Base-by-base conservation (phyloP, 1,140 invertebrate species). In the Potamilus streckersoni region DNA sequence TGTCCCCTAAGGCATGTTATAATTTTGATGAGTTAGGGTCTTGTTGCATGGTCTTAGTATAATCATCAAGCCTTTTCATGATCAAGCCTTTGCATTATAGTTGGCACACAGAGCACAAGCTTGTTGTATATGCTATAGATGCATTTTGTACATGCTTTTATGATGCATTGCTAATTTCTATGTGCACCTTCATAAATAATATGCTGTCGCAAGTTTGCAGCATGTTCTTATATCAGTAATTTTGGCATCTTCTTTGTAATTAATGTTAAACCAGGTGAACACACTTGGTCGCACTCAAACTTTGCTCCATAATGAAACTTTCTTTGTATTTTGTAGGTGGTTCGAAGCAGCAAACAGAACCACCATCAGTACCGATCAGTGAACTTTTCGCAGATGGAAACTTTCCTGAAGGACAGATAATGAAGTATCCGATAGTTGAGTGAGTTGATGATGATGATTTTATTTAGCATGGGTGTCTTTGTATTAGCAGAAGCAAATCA, bases 351-450 rank as follows among this genome's bases (percentile, higher is more conserved):
- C 95, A 96, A 90, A 96, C 95, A 16, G 92, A 94, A 89, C 96
- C 96, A 20, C 96, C 97, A 16, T 93, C 94, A 20, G 93, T 98
- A 83, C 94, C 97, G 0, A 95, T 99, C 80, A 91, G 92, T 1
- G 94, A 97, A 72, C 91, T 98, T 8, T 99, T 93, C 85, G 93
- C 95, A 11, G 93, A 96, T 91, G 95, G 94, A 89, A 92, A 93
- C 78, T 92, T 82, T 83, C 91, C 91, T 20, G 85, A 89, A 72
- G 91, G 92, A 62, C 86, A 92, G 84, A 87, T 90, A 63, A 82
- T 87, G 73, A 88, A 91, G 68, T 90, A 91, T 79, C 86, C 88
- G 55, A 80, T 78, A 58, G 74, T 80, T 61, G 74, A 90, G 90
- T 80, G 83, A 80, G 88, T 89, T 85, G 72, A 77, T 79, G 19